Base-by-base conservation (phyloP, 2,888 invertebrate genomes). In the Dolichomitus sp. region DNA sequence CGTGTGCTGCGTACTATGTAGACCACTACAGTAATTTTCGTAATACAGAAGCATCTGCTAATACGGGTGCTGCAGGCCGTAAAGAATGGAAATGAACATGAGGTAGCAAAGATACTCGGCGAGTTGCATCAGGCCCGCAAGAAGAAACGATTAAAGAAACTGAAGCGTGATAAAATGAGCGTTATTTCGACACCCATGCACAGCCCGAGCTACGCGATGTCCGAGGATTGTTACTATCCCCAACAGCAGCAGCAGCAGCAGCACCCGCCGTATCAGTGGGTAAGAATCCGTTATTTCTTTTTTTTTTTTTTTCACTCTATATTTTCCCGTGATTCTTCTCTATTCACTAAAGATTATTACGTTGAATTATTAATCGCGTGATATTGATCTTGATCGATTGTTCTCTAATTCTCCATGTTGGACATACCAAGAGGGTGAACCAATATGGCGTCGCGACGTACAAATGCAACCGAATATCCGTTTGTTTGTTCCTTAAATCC, bases 211-310 rank as follows among this genome's bases (percentile, higher is more conserved):
- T 91, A 90, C 83, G 83, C 83, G 69, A 88, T 89, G 88, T 87
- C 88, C 75, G 91, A 91, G 52, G 91, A 92, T 81, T 87, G 89
- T 80, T 90, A 90, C 72, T 90, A 88, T 48, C 87, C 88, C 23
- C 88, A 90, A 33, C 86, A 87, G 33, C 89, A 23, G 23, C 23
- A 23, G 23, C 23, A 23, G 23, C 88, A 90, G 30, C 86, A 87
- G 33, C 89, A 88, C 76, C 86, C 89, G 40, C 90, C 91, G 72
- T 92, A 90, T 87, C 90, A 91, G 69, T 92, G 93, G 92, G 93
- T 93, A 84, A 90, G 87, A 84, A 69, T 54, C n/a, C 12, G 5
- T 27, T 54, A 6, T 50, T 50, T 17, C 17, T 30, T 48, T 19
- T 42, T 59, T 68, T 17, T 61, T 50, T 72, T 17, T 23, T n/a